Percentiles rank a stretch among this genome's conserved stretches.
These are phyloP conservation scores for Microplitis mediator DNA, from an alignment of 1,140 invertebrate genomes.

Conservation along the genomic window DNA sequence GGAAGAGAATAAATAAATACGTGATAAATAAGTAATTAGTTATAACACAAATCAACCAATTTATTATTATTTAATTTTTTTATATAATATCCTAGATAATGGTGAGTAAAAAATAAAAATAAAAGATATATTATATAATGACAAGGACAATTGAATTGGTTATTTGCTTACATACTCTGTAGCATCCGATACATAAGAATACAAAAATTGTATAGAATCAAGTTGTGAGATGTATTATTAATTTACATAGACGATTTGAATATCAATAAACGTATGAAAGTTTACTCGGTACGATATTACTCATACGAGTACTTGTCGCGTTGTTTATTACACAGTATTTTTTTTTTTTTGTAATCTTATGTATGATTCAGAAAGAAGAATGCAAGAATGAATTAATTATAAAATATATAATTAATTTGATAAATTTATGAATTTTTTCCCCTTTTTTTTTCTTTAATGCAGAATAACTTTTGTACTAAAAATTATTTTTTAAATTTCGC, in stretches of 20 bases:
- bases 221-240: background rate
- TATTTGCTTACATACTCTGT: no score
- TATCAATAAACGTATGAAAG: background rate
- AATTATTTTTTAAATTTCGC: no score
- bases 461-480: no score
- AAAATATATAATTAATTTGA: no score
- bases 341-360: no score
- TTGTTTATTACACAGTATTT: background rate
- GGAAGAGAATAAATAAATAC: no score
- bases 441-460: no score
- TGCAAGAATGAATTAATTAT: no score
- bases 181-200: no score
- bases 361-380: no score
- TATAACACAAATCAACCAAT: background rate
- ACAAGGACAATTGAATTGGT: background rate
- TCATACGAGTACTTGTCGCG: background rate
- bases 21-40: background rate
- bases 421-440: no score
- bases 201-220: slow-evolving; percentile 13
- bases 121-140: background rate
- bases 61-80: background rate
- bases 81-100: background rate
- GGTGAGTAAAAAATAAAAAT: background rate
- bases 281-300: background rate
- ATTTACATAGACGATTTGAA: slow-evolving; percentile 8